Base-by-base conservation (phyloP, 1,140 invertebrate genomes). In the Idris sp. region DNA sequence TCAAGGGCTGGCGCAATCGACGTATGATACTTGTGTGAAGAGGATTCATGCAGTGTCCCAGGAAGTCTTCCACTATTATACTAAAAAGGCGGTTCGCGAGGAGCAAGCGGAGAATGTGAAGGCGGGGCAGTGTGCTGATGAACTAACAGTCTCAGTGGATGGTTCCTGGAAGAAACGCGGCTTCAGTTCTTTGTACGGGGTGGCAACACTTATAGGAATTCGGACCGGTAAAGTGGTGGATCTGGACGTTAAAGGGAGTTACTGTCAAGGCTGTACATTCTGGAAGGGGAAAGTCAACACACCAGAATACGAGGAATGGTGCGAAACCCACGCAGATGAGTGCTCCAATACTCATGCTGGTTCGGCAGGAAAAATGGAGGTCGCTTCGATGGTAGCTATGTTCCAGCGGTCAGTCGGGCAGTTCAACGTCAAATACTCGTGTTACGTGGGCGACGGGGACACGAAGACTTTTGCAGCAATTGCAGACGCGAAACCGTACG, bases 151-250 rank as follows among this genome's bases (percentile, higher is more conserved):
- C 26, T 72, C 38, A n/a, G 62, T 54, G 0, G 56, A 75, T 33
- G 64, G 64, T 38, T 58, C 49, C 4, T 56, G 71, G 77, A 76
- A 65, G 56, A 77, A 78, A 40, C 31, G 75, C 30, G 79, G 74
- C 1, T 79, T 79, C 72, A 58, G 53, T 15, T 80, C 78, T 33
- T 64, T 78, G 35, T 77, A 68, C 43, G 77, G 77, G 1, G 59
- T 71, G 30, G 33, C 59, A 11, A 74, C 53, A 15, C 49, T 76
- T 25, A 76, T 76, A 14, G 53, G 51, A 6, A 38, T 71, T 51
- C 59, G 53, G 30, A 36, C 43, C 19, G 59, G 65, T 4, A 72
- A 72, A 76, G 56, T 81, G 5, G 44, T 81, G 9, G 77, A 81
- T 73, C 26, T 77, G 9, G 41, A 30, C 6, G 71, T 82, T 9